phyloP scores from a whole-genome alignment of 2,113 vertebrate species.

The Oostethus manadensis region DNA sequence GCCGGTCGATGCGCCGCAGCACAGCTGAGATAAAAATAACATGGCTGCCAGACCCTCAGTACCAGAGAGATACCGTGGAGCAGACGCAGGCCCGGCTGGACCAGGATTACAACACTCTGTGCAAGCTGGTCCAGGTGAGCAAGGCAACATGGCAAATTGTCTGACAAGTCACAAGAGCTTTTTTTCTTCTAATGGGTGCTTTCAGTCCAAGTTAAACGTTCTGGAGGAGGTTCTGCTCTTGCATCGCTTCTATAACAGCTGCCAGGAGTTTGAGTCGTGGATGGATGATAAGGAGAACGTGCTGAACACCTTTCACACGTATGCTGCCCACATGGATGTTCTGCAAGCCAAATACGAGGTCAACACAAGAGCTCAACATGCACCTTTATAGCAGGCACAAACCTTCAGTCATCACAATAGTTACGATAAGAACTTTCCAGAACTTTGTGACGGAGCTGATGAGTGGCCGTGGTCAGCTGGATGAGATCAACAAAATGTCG shows the following conservation, averaged over 20 bases:
- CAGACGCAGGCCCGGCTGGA: conserved; percentile 71
- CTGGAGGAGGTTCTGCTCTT: conserved; percentile 79
- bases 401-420: too few relatives aligned
- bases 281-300: conserved; percentile 80
- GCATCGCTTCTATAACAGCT: conserved; percentile 77
- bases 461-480: conserved; percentile 75
- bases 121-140: conserved; percentile 74
- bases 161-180: neutral
- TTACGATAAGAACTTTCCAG: conserved; percentile 49
- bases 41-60: conserved; percentile 65
- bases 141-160: neutral
- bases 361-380: neutral
- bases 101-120: conserved; percentile 68
- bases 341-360: conserved; percentile 83
- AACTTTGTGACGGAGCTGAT: conserved; percentile 78
- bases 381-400: neutral
- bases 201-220: conserved; percentile 65
- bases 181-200: neutral
- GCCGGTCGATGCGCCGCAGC: conserved; percentile 49
- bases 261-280: conserved; percentile 84
- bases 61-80: conserved; percentile 74
- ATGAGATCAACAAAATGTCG: conserved; percentile 71
- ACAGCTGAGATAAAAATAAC: conserved; percentile 58
- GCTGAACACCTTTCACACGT: conserved; percentile 72
- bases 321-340: conserved; percentile 68